These are phyloP conservation scores for Hippasteria phrygiana DNA, from an alignment of 53 echinoderm and acorn worm species.

Conservation along the genomic window DNA sequence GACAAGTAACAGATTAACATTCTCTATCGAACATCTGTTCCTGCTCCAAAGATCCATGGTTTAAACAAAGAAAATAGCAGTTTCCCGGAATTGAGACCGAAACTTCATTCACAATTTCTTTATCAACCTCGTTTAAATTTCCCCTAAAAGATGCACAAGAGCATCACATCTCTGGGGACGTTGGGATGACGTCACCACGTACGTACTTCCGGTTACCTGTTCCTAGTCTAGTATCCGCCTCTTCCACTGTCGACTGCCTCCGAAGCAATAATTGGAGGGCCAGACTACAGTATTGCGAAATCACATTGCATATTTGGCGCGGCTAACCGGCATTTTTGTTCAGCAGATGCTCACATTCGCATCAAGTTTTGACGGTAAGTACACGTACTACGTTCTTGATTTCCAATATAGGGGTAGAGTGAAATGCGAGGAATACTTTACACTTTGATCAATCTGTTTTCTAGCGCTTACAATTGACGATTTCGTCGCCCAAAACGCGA, in stretches of 20 bases:
- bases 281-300: conserved; percentile 1
- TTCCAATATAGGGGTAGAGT: neutral
- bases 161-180: no score
- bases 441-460: neutral
- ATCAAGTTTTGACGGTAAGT: conserved; percentile 2
- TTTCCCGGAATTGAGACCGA: no score
- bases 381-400: neutral
- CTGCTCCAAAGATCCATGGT: no score
- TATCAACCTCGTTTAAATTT: no score
- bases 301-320: conserved; percentile 6
- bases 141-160: no score
- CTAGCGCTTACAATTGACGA: neutral
- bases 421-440: neutral
- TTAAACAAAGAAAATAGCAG: no score
- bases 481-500: neutral
- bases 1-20: no score
- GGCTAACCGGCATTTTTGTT: neutral
- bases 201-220: neutral
- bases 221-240: neutral
- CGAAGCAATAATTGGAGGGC: neutral
- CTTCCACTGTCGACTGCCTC: neutral
- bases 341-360: neutral
- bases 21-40: no score
- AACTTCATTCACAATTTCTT: no score
- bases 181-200: neutral